Conservation (phyloP, 1,140 invertebrate genomes). For the Acyrthosiphon pisum region DNA sequence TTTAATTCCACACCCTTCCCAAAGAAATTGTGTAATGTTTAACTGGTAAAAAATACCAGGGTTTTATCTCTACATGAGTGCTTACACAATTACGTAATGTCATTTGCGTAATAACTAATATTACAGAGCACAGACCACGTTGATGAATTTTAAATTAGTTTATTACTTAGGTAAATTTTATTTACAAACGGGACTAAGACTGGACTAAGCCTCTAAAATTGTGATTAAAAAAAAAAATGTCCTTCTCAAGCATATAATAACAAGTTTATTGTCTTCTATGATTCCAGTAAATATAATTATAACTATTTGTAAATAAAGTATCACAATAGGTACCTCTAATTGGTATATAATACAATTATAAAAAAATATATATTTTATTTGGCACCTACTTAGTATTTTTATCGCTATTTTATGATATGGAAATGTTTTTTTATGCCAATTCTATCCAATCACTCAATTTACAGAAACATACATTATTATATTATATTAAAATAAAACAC, state of each 20-base stretch:
- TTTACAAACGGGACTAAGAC: background rate
- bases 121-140: background rate
- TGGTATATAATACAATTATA: background rate
- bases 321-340: background rate
- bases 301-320: background rate
- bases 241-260: background rate
- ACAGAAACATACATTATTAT: background rate
- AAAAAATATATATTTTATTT: background rate
- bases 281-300: too few relatives aligned
- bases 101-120: background rate
- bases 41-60: background rate
- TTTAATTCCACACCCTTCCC: background rate
- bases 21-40: background rate
- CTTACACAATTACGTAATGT: background rate
- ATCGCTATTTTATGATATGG: background rate
- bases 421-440: background rate
- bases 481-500: background rate
- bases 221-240: background rate
- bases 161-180: too few relatives aligned
- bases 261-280: background rate
- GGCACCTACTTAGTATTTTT: background rate
- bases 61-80: background rate
- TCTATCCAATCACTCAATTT: background rate
- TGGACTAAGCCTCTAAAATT: background rate
- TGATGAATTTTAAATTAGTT: background rate